Evolutionary conservation across 30 jellyfish, hydroid and myxozoan species (phyloP), one percentile per base, ranked within the genome.

Genomic region (Phacellophora camtschatica): DNA sequence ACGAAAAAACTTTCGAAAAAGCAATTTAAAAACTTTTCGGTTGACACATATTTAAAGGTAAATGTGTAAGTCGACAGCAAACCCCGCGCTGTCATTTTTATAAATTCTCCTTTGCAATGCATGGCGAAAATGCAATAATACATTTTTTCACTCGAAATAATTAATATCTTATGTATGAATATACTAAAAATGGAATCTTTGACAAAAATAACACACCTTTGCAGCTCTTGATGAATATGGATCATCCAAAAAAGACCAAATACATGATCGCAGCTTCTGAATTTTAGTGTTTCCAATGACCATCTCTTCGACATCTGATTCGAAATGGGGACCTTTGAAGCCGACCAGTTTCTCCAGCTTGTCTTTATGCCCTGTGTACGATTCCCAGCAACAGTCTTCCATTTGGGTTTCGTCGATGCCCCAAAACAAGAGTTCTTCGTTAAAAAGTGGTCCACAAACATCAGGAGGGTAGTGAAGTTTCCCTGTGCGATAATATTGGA

Each of bases 361-460:
- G 48, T 90, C 97, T 42, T 90, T 66, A 48, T 90, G 93, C 32
- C 89, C 94, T 5, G 97, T 83, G 78, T 82, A 90, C 45, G 92
- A 68, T 84, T 90, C 97, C 97, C 97, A 90, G 66, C 97, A 90
- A 76, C 97, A 90, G 78, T 92, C 90, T 36, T 82, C 90, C 94
- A 90, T 76, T 36, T 90, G 97, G 16, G 90, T 84, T 66, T 90
- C 97, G 59, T 90, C 97, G 12, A 90, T 65, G 30, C 97, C 97
- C 97, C 97, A 90, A 36, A 90, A 90, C 69, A 73, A 41, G 50
- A 90, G 39, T 43, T 90, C 97, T 61, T 73, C 88, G 61, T 82
- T 78, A 41, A 90, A 90, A 35, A 83, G 45, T 7, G 97, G 95
- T 12, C 97, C 97, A 83, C 97, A 90, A 35, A 90, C 90, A 42